Base-by-base conservation (phyloP, 2,888 invertebrate species). In the Clepsis dumicolana region DNA sequence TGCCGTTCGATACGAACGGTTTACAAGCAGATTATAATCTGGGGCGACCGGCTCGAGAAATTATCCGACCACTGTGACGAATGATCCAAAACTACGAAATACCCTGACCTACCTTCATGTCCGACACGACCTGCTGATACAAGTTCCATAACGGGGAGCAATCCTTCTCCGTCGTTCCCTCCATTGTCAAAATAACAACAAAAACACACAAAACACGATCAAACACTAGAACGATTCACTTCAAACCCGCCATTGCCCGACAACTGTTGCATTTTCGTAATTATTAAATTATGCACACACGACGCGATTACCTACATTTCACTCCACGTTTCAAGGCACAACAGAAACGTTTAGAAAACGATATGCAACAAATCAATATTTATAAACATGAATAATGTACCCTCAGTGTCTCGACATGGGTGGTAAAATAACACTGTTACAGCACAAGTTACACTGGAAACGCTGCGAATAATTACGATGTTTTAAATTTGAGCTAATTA, bases 61-160 rank as follows among this genome's bases (percentile, higher is more conserved):
- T 70, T 65, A 73, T 70, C 57, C 64, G 64, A 53, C 52, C 57
- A 59, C 52, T 61, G 60, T 61, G 68, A 38, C 41, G 57, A 53
- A 41, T 44, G 53, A 48, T 12, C 61, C 52, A 32, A 35, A 64
- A 71, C 60, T 70, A 67, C 59, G 62, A 69, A 76, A 72, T 72
- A 71, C 70, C 71, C 65, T 76, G 77, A 90, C 95, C 94, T 95
- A 98, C 99, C 97, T 99, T 99, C 97, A 99, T 97, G 89, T 99
- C 99, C 83, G 96, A 96, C 81, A 99, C 96, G 80, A 99, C 98
- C 90, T 98, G 98, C 92, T 98, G 98, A 89, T 99, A 99, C 78
- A 99, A 95, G 85, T 97, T 97, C 90, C 98, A 98, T 84, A 98
- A 94, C 77, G 97, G 98, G 87, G 97, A 97, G 88, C 97, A 97